phyloP scores from a whole-genome alignment of 2,113 vertebrate genomes.

The Antigone vipio region DNA sequence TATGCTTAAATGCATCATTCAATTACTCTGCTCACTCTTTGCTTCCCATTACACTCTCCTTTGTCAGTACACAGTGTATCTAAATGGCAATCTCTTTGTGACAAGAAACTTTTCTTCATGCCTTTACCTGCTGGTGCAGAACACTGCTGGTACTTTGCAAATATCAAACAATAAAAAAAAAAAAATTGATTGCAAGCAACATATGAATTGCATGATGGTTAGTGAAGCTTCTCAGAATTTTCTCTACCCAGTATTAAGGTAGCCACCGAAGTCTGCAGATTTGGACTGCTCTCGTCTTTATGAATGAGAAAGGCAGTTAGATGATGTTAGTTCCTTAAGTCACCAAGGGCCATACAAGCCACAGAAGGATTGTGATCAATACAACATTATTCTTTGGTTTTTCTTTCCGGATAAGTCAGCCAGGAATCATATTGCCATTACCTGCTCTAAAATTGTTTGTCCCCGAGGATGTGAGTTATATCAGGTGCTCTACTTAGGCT shows the following conservation, averaged over 20 bases:
- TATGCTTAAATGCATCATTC: slow-evolving; percentile 60
- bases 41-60: slow-evolving; percentile 27
- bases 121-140: slow-evolving; percentile 45
- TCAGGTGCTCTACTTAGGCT: not conserved
- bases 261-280: not conserved
- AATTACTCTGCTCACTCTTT: slow-evolving; percentile 30
- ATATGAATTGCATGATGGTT: not conserved
- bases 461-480: not conserved
- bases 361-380: not conserved
- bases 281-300: not conserved
- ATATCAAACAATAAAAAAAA: slow-evolving; percentile 31
- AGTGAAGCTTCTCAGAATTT: slow-evolving; percentile 15
- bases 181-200: not conserved
- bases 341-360: not conserved
- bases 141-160: slow-evolving; percentile 15
- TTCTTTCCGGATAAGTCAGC: not conserved
- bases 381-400: not conserved
- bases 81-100: slow-evolving; percentile 48
- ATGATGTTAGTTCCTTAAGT: not conserved
- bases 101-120: slow-evolving; percentile 45
- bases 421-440: not conserved
- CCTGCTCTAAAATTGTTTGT: not conserved
- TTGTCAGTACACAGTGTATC: slow-evolving; percentile 35
- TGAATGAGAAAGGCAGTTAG: not conserved
- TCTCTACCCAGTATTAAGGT: not conserved